Evolutionary conservation across 2,888 invertebrate genomes (phyloP), one percentile per base, ranked within the genome.

Genomic region (Drosophila birchii): DNA sequence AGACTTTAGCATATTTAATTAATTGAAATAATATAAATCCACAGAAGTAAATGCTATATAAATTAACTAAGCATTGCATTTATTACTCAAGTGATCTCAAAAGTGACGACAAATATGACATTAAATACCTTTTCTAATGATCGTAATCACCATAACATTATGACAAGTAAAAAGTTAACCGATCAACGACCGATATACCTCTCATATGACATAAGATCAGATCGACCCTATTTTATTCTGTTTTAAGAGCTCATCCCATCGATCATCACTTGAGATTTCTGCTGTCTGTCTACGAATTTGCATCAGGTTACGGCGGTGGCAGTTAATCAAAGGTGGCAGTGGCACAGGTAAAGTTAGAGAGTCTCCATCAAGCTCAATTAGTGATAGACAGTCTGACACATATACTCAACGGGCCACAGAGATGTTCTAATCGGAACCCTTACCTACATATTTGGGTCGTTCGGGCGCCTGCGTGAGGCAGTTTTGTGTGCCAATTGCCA

Each of bases 331-430:
- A 69, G 38, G 36, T 67, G 78, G 86, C 32, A 43, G 20, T 41
- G 43, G 34, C 41, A 39, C 45, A 51, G 49, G 43, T 43, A 66
- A 51, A 41, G 18, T 7, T 29, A 36, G 14, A 44, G 34, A 34
- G 14, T 47, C 34, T n/a, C 14, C 51, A 34, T 32, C 34, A 26
- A 78, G 60, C 79, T 74, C 86, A 86, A 86, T 88, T 86, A 88
- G 80, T 76, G 78, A 84, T 66, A 76, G 53, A 66, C 63, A 53
- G 55, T 63, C 80, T 85, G 86, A 85, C 88, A 86, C 80, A 86
- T 86, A 86, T 88, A 86, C 85, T 86, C 88, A 86, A 80, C 89
- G 80, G 80, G 72, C 75, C 87, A 75, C 76, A 70, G 59, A 43
- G 20, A 51, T 58, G 66, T 58, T 81, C 79, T 74, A 83, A 82